phyloP scores from a whole-genome alignment of 2,113 vertebrate species.

The Triplophysa rosa region DNA sequence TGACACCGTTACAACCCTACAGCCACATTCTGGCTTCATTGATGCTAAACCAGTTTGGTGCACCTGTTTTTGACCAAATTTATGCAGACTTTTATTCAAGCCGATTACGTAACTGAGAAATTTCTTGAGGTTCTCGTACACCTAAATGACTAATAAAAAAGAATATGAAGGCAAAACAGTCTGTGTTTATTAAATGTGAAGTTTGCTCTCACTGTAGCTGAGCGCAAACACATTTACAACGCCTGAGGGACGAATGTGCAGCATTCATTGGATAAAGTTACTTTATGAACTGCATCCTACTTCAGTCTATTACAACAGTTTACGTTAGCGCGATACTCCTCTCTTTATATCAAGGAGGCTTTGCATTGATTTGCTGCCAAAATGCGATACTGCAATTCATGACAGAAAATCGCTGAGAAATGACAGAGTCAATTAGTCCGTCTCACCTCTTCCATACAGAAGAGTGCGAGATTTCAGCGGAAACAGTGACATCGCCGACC shows the following conservation, averaged over 20 bases:
- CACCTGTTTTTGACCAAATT: too few species aligned
- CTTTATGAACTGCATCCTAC: conserved; percentile 2
- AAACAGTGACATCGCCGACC: neutral
- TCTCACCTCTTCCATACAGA: neutral
- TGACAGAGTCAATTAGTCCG: neutral
- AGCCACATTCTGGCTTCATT: too few species aligned
- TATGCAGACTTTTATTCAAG: too few species aligned
- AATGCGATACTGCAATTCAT: neutral
- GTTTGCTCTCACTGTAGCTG: neutral
- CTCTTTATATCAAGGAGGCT: neutral
- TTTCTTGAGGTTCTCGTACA: too few species aligned
- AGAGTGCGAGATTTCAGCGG: neutral
- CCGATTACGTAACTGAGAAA: too few species aligned
- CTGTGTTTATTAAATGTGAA: conserved; percentile 20
- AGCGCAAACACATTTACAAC: neutral
- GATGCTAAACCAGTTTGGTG: too few species aligned
- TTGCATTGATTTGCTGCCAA: neutral
- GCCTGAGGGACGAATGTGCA: neutral
- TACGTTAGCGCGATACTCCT: neutral
- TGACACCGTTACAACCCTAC: too few species aligned
- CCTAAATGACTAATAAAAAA: neutral
- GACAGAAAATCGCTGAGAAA: neutral
- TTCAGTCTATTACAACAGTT: conserved; percentile 12
- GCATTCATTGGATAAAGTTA: conserved; percentile 9
- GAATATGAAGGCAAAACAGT: neutral